Conservation (phyloP, 2,113 vertebrate genomes). For the Emydura subglobosa region DNA sequence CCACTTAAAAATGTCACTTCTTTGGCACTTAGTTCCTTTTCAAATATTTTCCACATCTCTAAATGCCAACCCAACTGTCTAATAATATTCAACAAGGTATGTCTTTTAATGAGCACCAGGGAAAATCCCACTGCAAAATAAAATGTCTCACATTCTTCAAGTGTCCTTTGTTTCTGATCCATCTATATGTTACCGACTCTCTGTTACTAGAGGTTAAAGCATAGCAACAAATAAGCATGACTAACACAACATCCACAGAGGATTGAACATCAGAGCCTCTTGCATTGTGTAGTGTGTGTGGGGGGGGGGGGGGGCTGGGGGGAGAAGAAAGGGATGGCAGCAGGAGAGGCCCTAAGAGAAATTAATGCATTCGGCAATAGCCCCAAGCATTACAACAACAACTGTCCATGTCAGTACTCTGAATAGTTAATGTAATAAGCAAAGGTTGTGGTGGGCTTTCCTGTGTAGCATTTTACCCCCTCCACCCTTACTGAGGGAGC, state of each 20-base stretch:
- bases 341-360: accelerated
- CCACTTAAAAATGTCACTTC: background rate
- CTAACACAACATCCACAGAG: accelerated
- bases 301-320: too few relatives aligned
- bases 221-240: background rate
- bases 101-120: background rate
- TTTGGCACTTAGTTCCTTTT: background rate
- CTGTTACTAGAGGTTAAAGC: background rate
- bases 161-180: background rate
- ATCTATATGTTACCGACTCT: accelerated
- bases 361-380: background rate
- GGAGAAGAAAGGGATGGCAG: background rate
- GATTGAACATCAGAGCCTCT: background rate
- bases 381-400: too few relatives aligned
- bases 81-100: background rate
- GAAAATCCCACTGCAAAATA: background rate
- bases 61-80: background rate
- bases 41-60: background rate
- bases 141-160: background rate
- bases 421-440: background rate
- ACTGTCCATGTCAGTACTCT: background rate
- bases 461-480: background rate
- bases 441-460: background rate
- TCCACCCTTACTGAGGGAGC: background rate
- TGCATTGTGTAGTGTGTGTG: background rate